Evolutionary conservation across 2,113 vertebrate genomes (phyloP).

Genomic region (Cebidichthys violaceus): DNA sequence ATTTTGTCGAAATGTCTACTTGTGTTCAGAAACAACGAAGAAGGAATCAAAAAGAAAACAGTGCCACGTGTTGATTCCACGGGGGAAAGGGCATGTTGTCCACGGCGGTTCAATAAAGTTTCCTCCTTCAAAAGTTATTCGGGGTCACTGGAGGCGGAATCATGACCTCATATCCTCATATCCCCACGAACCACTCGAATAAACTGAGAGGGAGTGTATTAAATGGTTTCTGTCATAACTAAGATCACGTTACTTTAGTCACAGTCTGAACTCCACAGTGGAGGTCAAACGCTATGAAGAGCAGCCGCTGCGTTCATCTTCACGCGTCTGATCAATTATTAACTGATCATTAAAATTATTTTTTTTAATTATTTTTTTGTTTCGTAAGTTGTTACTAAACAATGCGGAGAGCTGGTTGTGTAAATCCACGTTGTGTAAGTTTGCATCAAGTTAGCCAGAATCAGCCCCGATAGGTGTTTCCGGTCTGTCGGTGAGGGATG

Average conservation of each 20-base stretch:
- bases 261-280: neutral
- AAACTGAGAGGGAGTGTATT: too few relatives aligned
- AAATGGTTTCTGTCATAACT: neutral
- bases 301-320: neutral
- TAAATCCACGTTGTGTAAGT: slow-evolving; percentile 47
- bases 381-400: slow-evolving; percentile 36
- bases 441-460: neutral
- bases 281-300: neutral
- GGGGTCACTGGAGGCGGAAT: neutral
- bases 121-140: neutral
- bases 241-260: neutral
- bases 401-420: slow-evolving; percentile 6
- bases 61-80: neutral
- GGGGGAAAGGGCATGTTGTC: neutral
- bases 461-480: fast-evolving
- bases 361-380: neutral
- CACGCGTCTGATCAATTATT: neutral
- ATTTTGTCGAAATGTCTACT: neutral
- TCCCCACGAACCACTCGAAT: neutral
- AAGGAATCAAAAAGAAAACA: neutral
- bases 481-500: fast-evolving
- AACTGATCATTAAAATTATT: neutral
- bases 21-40: neutral
- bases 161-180: neutral
- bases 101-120: slow-evolving; percentile 20